phyloP scores from a whole-genome alignment of 2,797 vertebrate species.

The Onychomys torridus region DNA sequence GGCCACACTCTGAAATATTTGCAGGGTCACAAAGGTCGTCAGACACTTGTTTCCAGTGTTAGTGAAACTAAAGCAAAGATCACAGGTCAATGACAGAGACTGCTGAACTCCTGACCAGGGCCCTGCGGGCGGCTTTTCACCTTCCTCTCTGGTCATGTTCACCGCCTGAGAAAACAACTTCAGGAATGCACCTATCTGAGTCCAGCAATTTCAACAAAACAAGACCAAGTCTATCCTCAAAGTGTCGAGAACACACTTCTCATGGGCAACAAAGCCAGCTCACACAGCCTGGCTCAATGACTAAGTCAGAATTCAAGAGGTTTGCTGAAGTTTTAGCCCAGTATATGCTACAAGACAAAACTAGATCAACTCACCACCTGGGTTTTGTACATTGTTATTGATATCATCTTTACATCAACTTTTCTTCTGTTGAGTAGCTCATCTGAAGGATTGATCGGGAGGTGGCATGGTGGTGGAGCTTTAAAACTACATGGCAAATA shows the following conservation, averaged over 20 bases:
- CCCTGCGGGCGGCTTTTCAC: not conserved
- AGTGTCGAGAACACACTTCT: not conserved
- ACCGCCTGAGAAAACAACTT: slow-evolving; percentile 54
- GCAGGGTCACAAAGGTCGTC: slow-evolving; percentile 59
- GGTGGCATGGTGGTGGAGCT: fast-evolving
- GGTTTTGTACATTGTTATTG: not conserved
- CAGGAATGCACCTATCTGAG: not conserved
- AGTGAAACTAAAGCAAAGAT: not conserved
- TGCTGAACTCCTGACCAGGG: not conserved
- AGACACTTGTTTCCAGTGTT: slow-evolving; percentile 65
- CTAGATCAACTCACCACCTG: not conserved
- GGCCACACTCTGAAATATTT: slow-evolving; percentile 25
- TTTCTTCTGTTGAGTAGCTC: not conserved
- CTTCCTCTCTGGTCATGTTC: not conserved
- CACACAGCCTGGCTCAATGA: not conserved
- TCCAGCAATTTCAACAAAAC: slow-evolving; percentile 34
- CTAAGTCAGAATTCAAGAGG: slow-evolving; percentile 8
- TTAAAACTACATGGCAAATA: not conserved
- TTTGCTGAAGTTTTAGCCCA: not conserved
- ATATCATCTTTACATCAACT: not conserved
- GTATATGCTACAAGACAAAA: not conserved
- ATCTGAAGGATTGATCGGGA: not conserved
- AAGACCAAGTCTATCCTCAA: not conserved
- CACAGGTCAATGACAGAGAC: slow-evolving; percentile 40
- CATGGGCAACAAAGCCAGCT: not conserved